Evolutionary conservation across 2,888 invertebrate genomes (phyloP), one percentile per base, ranked within the genome.

Genomic region (Thera obeliscata): DNA sequence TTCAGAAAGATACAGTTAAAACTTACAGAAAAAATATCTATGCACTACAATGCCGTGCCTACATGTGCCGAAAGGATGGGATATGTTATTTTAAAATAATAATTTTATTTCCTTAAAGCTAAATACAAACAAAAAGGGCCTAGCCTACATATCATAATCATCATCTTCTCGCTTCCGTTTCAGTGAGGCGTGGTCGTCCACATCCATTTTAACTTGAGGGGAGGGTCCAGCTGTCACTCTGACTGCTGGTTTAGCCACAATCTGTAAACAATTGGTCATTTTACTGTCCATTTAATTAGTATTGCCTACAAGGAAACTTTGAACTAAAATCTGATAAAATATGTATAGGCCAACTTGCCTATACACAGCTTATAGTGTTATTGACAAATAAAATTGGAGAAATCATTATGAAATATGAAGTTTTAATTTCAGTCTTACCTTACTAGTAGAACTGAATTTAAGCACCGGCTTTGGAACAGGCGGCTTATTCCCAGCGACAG

Each of bases 401-500:
- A 22, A 22, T 22, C 22, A 0, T 38, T 38, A 38, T 38, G 1
- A 50, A 12, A 3, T 22, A 22, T 22, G 22, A 22, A 22, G 22
- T 22, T 22, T 22, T 22, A 22, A 22, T 22, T 22, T 22, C 33
- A 50, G 3, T 11, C 61, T 65, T 72, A 90, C 91, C 94, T 95
- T 86, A 84, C 88, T 87, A 76, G 92, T 88, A 8, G 95, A 94
- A 56, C 94, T 94, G 67, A 96, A 96, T 86, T 97, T 97, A 58
- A 97, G 95, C 3, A 97, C 95, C 41, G 97, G 96, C 81, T 97
- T 97, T 0, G 97, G 96, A 74, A 96, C 95, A 65, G 95, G 95
- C 0, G 96, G 94, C 81, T 97, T 97, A 2, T 95, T 92, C 67
- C 95, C 91, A 0, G 95, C 88, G 1, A 95, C 94, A 66, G 94